These are phyloP conservation scores for Aphrophora alni DNA, from an alignment of 2,888 invertebrate genomes.

Conservation along the genomic window DNA sequence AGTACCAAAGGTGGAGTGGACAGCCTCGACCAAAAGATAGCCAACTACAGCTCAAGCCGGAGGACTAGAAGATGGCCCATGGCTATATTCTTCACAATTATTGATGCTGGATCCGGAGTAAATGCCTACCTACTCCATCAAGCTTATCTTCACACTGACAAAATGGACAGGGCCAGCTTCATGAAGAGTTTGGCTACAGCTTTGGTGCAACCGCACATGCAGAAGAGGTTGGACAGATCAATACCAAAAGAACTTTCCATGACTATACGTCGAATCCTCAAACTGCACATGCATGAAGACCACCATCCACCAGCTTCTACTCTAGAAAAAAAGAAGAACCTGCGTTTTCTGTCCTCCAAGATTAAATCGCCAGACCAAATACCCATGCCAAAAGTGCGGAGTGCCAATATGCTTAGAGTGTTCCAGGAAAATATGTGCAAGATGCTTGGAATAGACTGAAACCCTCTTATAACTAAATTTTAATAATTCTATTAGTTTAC, in stretches of 20 bases:
- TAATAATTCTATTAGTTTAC: too few species aligned
- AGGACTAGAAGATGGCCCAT: constrained; percentile 40
- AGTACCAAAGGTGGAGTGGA: constrained; percentile 39
- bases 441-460: background rate
- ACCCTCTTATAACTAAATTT: too few species aligned
- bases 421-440: background rate
- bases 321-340: constrained; percentile 19
- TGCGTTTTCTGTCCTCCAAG: constrained; percentile 22
- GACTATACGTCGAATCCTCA: constrained; percentile 1
- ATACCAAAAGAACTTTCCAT: background rate
- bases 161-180: constrained; percentile 11
- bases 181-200: constrained; percentile 11
- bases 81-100: constrained; percentile 35
- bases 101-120: constrained; percentile 37
- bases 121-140: constrained; percentile 24
- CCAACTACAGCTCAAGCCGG: constrained; percentile 33
- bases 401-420: constrained; percentile 27
- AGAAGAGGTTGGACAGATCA: background rate
- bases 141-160: background rate
- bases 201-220: background rate
- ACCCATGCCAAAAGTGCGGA: constrained; percentile 17
- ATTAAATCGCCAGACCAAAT: constrained; percentile 15
- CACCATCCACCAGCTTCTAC: background rate
- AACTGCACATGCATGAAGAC: background rate
- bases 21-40: constrained; percentile 33